Base-by-base conservation (phyloP, 2,797 vertebrate genomes). In the Crypturellus tataupa region DNA sequence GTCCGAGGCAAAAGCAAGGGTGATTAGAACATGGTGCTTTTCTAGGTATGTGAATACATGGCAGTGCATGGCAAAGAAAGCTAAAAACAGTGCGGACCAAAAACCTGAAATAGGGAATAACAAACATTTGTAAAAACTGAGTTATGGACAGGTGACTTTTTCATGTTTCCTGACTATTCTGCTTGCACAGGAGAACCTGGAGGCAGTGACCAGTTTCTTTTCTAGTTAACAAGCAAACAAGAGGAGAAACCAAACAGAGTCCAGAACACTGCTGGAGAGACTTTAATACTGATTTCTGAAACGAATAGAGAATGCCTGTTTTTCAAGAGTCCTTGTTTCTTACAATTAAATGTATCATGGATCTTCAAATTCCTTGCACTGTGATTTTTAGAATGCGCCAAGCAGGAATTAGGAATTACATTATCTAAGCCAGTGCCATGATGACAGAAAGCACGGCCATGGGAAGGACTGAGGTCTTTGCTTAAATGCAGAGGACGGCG, bases 261-360 rank as follows among this genome's bases (percentile, higher is more conserved):
- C 7, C 9, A 56, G 8, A 53, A 59, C 31, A 33, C 29, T 47
- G 71, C 91, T 91, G 78, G 81, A 53, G 31, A 87, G 80, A 81
- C 77, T 97, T 96, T 90, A 94, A 92, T 95, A 97, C 19, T 5
- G 11, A 91, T 83, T 95, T 97, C 94, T 96, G 90, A 97, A 94
- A 94, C 64, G 92, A 96, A 94, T 51, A 95, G 80, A 82, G 87
- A 94, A 93, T 93, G 90, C 83, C 47, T 49, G 90, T 81, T 87
- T 77, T 97, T 94, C 92, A 72, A 89, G 83, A 95, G 85, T 92
- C 12, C 3, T 69, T 12, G 0, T 87, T 88, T 64, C 47, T 94
- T 53, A 91, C 93, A 87, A 60, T 79, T 85, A 86, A 67, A 64
- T 63, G 96, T 96, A 83, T 78, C 84, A 37, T 59, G 75, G 24